phyloP scores from a whole-genome alignment of 2,888 invertebrate genomes.

The Resseliella maxima region DNA sequence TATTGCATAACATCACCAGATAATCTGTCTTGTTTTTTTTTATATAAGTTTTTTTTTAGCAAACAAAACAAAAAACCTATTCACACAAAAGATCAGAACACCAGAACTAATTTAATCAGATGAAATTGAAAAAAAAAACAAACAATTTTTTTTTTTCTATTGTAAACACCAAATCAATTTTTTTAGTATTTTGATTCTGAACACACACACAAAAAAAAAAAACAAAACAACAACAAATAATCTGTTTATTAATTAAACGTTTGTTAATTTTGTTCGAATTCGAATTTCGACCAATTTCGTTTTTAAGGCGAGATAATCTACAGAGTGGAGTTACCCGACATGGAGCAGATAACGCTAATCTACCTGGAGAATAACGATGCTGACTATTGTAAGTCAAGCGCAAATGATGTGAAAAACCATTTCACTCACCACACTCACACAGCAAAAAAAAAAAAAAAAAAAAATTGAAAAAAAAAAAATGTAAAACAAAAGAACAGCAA shows the following conservation, averaged over 20 bases:
- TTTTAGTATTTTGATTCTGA: not conserved
- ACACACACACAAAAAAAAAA: not conserved
- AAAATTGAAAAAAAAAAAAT: conserved; percentile 57
- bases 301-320: conserved; percentile 87
- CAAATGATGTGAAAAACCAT: conserved; percentile 61
- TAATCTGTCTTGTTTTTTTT: no score
- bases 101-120: conserved; percentile 12
- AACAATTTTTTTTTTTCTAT: not conserved
- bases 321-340: conserved; percentile 92
- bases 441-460: conserved; percentile 57
- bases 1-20: not conserved
- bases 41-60: not conserved
- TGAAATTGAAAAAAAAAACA: not conserved
- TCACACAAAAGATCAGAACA: not conserved
- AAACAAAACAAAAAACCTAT: not conserved
- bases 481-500: conserved; percentile 58
- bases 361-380: conserved; percentile 84
- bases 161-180: not conserved
- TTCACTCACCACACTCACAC: conserved; percentile 51
- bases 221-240: conserved; percentile 39
- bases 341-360: conserved; percentile 93
- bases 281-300: conserved; percentile 38
- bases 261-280: conserved; percentile 51
- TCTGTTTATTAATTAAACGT: conserved; percentile 1
- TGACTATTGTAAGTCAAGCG: conserved; percentile 69